phyloP scores from a whole-genome alignment of 1,140 invertebrate genomes.

The Batillaria attramentaria region DNA sequence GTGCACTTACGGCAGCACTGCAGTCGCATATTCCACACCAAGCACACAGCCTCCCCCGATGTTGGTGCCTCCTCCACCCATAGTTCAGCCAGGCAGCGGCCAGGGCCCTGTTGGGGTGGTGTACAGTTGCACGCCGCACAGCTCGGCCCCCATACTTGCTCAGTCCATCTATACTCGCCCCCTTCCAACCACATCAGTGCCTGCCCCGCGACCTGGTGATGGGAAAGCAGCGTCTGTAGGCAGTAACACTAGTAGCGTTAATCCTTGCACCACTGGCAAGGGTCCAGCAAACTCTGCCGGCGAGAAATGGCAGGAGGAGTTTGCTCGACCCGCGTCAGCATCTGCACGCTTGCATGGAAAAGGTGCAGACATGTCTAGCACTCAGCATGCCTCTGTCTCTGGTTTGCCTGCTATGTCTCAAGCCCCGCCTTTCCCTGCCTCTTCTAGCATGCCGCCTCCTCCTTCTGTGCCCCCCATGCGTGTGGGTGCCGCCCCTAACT shows the following conservation, averaged over 20 bases:
- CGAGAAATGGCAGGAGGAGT: conserved; percentile 19
- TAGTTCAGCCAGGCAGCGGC: background rate
- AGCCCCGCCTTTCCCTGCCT: conserved; percentile 23
- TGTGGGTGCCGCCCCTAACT: background rate
- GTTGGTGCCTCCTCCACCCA: conserved; percentile 31
- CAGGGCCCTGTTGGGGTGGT: conserved; percentile 5
- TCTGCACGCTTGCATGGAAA: background rate
- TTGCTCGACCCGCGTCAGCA: conserved; percentile 7
- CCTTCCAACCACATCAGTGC: conserved; percentile 18
- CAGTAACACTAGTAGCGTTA: no score
- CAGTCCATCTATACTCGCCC: conserved; percentile 26
- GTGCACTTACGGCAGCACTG: conserved; percentile 18
- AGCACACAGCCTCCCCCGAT: conserved; percentile 15
- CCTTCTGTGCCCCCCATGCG: conserved; percentile 3
- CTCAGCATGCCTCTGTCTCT: conserved; percentile 1
- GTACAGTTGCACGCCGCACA: conserved; percentile 1
- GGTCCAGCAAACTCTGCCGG: conserved; percentile 13
- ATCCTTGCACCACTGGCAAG: background rate
- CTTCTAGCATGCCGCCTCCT: conserved; percentile 24
- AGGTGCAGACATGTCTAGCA: background rate
- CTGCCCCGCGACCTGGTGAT: background rate
- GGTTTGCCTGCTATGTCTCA: background rate
- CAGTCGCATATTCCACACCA: background rate
- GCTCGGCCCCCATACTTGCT: conserved; percentile 7
- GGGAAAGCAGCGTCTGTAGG: background rate